These are phyloP conservation scores for Paracanthobrama guichenoti DNA, from an alignment of 2,113 vertebrate species.

Conservation along the genomic window DNA sequence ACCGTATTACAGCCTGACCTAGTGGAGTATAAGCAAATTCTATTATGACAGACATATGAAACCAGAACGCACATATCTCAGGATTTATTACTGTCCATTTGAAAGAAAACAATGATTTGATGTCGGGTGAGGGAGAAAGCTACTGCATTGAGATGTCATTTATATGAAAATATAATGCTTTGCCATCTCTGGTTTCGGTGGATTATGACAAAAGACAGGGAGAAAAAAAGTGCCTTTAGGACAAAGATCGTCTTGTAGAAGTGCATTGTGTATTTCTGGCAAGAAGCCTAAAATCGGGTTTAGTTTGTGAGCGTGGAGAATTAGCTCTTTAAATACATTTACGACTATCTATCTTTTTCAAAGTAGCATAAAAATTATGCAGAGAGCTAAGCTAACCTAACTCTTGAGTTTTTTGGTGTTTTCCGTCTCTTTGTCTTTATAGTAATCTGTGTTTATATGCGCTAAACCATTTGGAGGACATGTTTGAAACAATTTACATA, in stretches of 20 bases:
- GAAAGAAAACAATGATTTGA: conserved; percentile 50
- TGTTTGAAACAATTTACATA: conserved; percentile 22
- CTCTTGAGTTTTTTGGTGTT: neutral
- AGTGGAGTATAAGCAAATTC: conserved; percentile 60
- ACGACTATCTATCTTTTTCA: conserved; percentile 6
- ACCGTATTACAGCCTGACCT: conserved; percentile 62
- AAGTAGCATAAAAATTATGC: neutral
- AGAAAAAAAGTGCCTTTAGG: conserved; percentile 16
- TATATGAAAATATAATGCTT: conserved; percentile 46
- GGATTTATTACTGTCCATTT: conserved; percentile 62
- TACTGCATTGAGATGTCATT: conserved; percentile 37
- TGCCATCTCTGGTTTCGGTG: conserved; percentile 31
- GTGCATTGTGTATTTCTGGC: conserved; percentile 36
- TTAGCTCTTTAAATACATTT: conserved; percentile 18
- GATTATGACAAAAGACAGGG: conserved; percentile 16
- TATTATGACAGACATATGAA: conserved; percentile 66
- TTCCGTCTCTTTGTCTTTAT: neutral
- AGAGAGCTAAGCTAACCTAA: conserved; percentile 17
- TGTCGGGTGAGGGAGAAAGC: conserved; percentile 29
- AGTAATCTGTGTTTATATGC: neutral
- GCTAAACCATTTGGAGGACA: neutral
- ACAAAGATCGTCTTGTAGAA: conserved; percentile 10
- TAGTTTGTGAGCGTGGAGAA: neutral
- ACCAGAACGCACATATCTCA: conserved; percentile 62
- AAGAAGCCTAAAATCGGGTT: conserved; percentile 11